Percentiles rank a stretch among this genome's conserved stretches.
Conservation (phyloP, 2,797 vertebrate genomes). For the Manis javanica region DNA sequence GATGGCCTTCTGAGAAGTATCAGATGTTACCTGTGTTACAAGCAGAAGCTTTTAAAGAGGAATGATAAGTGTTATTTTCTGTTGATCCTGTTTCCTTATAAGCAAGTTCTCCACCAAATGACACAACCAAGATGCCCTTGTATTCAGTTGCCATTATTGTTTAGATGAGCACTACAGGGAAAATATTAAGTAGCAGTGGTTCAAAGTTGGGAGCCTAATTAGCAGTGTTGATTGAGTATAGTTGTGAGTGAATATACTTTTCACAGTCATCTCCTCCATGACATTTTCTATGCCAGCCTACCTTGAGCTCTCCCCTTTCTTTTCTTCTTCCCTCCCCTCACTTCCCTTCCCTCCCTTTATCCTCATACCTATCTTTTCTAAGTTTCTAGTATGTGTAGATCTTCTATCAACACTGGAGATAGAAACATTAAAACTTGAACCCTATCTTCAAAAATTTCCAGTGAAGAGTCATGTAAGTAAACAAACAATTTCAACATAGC, state of each 20-base stretch:
- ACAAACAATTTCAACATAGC: not conserved
- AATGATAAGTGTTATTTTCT: not conserved
- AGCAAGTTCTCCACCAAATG: not conserved
- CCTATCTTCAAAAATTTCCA: not conserved
- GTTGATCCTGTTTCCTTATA: not conserved
- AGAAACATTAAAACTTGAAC: not conserved
- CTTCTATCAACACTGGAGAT: not conserved
- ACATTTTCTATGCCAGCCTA: not conserved
- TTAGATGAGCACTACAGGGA: not conserved
- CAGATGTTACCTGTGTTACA: not conserved
- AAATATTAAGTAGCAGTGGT: not conserved
- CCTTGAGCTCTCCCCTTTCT: not conserved
- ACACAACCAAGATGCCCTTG: not conserved
- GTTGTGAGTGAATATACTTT: not conserved
- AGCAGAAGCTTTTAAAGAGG: not conserved
- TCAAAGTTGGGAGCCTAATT: conserved; percentile 4
- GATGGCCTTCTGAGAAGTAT: not conserved
- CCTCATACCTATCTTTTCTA: not conserved
- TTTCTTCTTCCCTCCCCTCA: not conserved
- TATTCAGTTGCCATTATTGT: not conserved
- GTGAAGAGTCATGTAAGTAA: not conserved
- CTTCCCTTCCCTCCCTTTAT: too few relatives aligned
- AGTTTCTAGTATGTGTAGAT: not conserved
- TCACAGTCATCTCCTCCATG: not conserved
- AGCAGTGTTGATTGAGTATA: not conserved